Conservation (phyloP, 2,797 vertebrate genomes). For the Argentina silus region DNA sequence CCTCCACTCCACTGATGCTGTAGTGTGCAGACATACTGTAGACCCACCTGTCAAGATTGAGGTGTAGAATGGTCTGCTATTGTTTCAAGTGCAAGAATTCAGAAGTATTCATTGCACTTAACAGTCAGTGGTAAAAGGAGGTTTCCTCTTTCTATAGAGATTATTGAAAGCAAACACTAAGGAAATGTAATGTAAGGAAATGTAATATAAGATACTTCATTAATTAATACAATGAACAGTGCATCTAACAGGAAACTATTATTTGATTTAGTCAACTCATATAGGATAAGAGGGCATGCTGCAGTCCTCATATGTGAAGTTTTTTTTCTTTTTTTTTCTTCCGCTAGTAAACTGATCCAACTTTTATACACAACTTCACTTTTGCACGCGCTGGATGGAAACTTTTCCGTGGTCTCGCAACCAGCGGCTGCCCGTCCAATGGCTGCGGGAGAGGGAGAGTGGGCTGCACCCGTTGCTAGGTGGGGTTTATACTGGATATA, state of each 20-base stretch:
- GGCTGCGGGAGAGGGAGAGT: slow-evolving; percentile 18
- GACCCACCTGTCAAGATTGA: too few species aligned
- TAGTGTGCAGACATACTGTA: too few species aligned
- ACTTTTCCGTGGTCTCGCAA: neutral
- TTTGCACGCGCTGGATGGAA: neutral
- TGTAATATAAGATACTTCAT: too few species aligned
- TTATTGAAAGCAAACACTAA: neutral
- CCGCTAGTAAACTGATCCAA: neutral
- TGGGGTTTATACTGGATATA: slow-evolving; percentile 68
- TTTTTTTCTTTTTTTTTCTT: neutral
- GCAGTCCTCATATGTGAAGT: too few species aligned
- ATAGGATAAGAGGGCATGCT: too few species aligned
- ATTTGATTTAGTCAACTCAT: too few species aligned
- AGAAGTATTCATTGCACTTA: neutral
- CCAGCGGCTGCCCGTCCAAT: slow-evolving; percentile 42
- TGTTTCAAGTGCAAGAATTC: neutral
- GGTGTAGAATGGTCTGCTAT: too few species aligned
- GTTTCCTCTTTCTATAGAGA: neutral
- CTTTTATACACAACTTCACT: neutral
- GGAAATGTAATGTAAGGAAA: neutral
- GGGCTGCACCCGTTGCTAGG: slow-evolving; percentile 63
- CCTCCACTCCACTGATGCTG: too few species aligned
- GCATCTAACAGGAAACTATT: too few species aligned
- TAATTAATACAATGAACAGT: too few species aligned
- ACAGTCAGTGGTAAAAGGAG: neutral